Base-by-base conservation (phyloP, 2,113 vertebrate genomes). In the Elgaria multicarinata region DNA sequence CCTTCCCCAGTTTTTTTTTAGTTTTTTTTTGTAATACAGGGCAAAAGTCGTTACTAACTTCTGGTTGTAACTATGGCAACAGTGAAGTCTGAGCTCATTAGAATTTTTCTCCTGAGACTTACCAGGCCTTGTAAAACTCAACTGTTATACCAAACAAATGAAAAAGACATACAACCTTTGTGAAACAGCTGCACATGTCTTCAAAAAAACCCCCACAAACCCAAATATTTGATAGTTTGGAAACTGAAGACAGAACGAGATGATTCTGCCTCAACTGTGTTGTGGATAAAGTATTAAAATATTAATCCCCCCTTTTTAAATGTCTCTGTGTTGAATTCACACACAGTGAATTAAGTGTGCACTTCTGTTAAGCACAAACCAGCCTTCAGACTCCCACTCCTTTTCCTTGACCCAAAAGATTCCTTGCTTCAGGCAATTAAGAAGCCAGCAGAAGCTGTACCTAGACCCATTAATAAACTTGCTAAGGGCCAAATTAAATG, bases 21-120 rank as follows among this genome's bases (percentile, higher is more conserved):
- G 1, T 50, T 88, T 53, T 67, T 66, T 86, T 67, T 76, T 67
- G 58, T 66, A 89, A 89, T 89, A 86, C 36, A 69, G 46, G n/a
- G 77, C 83, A 85, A 91, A 82, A 86, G 50, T 89, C 87, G 78
- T 86, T 42, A 36, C n/a, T 82, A 91, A 83, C 46, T 86, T 82
- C 77, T 69, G 12, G 9, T 69, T 55, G 87, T 86, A 82, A 44
- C 87, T 82, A 89, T 86, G 42, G 90, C 58, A 89, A 89, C 69
- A 66, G 33, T 81, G 83, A 69, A 86, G 83, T 76, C 83, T 26
- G 58, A 26, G 71, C 87, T 89, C 83, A 82, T 55, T 69, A 89
- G 83, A 85, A 69, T 86, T 82, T 91, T 86, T 75, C 87, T 86
- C 71, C 36, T 39, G 90, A 81, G 72, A 46, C 36, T 46, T 50